A percentile compares a stretch with the other conserved stretches of the same genome.
These are phyloP conservation scores for Calliopsis andreniformis DNA, from an alignment of 1,140 invertebrate genomes.

Conservation along the genomic window DNA sequence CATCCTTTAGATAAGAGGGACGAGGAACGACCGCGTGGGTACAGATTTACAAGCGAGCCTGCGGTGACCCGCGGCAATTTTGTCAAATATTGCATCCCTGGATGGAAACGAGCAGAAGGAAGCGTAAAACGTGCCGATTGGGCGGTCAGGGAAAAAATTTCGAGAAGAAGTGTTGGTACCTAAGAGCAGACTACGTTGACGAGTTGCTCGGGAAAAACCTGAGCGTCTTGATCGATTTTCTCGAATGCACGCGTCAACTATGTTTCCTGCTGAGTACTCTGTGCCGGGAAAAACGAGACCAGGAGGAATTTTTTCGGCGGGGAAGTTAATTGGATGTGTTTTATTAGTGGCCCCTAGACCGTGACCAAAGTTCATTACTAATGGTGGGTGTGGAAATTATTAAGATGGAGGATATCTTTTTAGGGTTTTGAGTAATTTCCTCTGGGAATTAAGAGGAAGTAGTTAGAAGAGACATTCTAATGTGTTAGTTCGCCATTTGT, in stretches of 20 bases:
- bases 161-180: neutral
- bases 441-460: too few relatives aligned
- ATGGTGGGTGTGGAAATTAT: too few relatives aligned
- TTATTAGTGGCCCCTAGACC: neutral
- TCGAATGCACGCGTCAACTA: constrained; percentile 3
- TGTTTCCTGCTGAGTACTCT: neutral
- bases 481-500: too few relatives aligned
- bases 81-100: constrained; percentile 28
- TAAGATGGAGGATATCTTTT: too few relatives aligned
- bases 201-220: constrained; percentile 4
- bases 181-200: too few relatives aligned
- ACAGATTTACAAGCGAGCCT: constrained; percentile 42
- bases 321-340: neutral
- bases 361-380: too few relatives aligned
- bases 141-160: constrained; percentile 4
- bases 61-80: constrained; percentile 7
- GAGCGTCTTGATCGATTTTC: constrained; percentile 32
- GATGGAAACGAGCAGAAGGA: neutral
- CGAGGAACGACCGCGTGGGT: neutral
- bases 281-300: neutral
- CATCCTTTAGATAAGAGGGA: constrained; percentile 34
- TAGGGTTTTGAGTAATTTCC: too few relatives aligned
- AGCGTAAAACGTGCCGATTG: neutral
- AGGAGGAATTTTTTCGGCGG: neutral
- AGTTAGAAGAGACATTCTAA: too few relatives aligned